These are phyloP conservation scores for Rhynchophorus ferrugineus DNA, from an alignment of 1,140 invertebrate genomes.

Conservation along the genomic window DNA sequence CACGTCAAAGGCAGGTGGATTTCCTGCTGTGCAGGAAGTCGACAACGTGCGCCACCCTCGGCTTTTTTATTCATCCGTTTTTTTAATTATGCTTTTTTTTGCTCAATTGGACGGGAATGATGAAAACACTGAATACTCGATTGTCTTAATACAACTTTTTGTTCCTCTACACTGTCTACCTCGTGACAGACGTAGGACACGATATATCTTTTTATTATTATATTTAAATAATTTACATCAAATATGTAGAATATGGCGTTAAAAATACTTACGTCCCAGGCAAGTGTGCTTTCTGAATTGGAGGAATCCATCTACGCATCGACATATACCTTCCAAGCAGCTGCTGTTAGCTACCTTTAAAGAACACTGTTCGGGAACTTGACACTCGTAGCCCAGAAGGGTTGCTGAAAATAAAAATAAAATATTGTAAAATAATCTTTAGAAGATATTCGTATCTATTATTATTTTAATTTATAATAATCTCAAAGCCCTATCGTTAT, in stretches of 20 bases:
- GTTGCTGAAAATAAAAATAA: slow-evolving; percentile 53
- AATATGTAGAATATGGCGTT: too few species aligned
- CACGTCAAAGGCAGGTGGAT: slow-evolving; percentile 16
- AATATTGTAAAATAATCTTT: slow-evolving; percentile 3
- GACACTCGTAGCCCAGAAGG: slow-evolving; percentile 66
- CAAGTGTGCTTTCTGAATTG: slow-evolving; percentile 83
- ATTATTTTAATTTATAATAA: not conserved
- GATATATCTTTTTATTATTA: not conserved
- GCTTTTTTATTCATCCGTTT: not conserved
- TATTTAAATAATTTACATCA: too few species aligned
- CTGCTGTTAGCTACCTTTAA: slow-evolving; percentile 72
- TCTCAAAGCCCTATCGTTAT: too few species aligned
- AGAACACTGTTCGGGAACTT: slow-evolving; percentile 64
- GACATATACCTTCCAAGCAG: slow-evolving; percentile 64
- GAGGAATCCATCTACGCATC: slow-evolving; percentile 71
- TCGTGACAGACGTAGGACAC: not conserved
- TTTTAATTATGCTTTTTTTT: too few species aligned
- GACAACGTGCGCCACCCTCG: not conserved
- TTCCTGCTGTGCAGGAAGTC: slow-evolving; percentile 14
- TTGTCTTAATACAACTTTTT: too few species aligned
- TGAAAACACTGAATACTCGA: too few species aligned
- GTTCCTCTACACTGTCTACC: not conserved
- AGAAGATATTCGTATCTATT: not conserved
- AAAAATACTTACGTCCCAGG: slow-evolving; percentile 74
- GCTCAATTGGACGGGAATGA: too few species aligned